phyloP scores from a whole-genome alignment of 2,113 vertebrate genomes.

The Ceyx margarethae region DNA sequence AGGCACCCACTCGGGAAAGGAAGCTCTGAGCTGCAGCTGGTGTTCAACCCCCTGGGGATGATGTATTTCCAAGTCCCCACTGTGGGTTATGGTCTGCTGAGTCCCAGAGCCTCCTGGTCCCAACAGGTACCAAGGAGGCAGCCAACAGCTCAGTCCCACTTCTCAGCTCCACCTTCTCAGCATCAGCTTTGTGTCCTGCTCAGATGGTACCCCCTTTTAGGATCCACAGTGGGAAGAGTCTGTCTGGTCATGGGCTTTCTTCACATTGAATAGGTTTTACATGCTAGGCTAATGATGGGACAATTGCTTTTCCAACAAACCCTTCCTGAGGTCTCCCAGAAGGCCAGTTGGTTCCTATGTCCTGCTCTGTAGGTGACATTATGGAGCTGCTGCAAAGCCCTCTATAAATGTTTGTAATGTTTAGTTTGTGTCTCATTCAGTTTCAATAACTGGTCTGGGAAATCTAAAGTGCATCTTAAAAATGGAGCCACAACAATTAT shows the following conservation, averaged over 20 bases:
- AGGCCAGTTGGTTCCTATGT: not conserved
- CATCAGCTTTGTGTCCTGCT: not conserved
- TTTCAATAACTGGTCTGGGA: constrained; percentile 41
- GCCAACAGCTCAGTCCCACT: not conserved
- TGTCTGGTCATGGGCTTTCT: not conserved
- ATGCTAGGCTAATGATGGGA: not conserved
- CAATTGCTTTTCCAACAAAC: constrained; percentile 10
- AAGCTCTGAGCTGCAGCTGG: not conserved
- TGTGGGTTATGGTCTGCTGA: not conserved
- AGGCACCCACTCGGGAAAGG: not conserved
- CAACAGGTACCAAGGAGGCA: not conserved
- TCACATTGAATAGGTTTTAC: not conserved
- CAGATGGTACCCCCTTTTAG: not conserved
- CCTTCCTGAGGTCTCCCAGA: not conserved
- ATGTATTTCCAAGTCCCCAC: not conserved
- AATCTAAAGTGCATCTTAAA: constrained; percentile 63
- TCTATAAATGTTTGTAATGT: constrained; percentile 52
- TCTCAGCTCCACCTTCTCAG: not conserved
- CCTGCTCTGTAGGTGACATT: not conserved
- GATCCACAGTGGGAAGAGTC: not conserved
- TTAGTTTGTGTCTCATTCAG: constrained; percentile 53
- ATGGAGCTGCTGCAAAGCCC: constrained; percentile 9
- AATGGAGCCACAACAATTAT: constrained; percentile 28
- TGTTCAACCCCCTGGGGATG: not conserved
- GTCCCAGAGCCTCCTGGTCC: not conserved